A percentile compares a stretch with the other conserved stretches of the same genome.
phyloP scores from a whole-genome alignment of 2,797 vertebrate species.

The Smutsia temminckii region DNA sequence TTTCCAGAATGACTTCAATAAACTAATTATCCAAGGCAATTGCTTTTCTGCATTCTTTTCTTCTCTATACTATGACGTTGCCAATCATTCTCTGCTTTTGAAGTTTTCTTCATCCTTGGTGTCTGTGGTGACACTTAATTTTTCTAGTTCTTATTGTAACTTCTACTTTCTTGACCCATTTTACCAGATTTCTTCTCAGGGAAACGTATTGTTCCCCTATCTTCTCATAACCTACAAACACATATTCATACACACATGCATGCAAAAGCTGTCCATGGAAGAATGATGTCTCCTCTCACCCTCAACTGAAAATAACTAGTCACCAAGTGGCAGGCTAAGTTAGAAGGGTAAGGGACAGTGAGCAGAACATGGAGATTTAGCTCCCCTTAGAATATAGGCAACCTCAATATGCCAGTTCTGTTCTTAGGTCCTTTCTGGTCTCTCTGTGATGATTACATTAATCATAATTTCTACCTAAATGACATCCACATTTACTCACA shows the following conservation, averaged over 20 bases:
- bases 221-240: background rate
- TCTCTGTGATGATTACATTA: background rate
- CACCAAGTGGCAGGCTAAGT: background rate
- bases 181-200: background rate
- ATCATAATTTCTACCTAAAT: slow-evolving; percentile 8
- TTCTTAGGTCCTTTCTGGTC: background rate
- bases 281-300: background rate
- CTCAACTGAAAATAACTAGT: background rate
- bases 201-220: background rate
- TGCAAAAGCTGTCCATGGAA: background rate
- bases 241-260: background rate
- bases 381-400: background rate
- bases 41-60: background rate
- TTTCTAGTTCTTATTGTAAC: background rate
- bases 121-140: background rate
- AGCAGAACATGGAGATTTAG: background rate
- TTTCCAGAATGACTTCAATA: slow-evolving; percentile 28
- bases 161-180: slow-evolving; percentile 8
- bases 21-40: background rate
- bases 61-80: background rate
- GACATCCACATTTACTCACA: background rate
- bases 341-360: background rate
- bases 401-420: background rate
- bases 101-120: background rate
- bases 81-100: background rate